Base-by-base conservation (phyloP, 1,140 invertebrate species). In the Brachionus sp. region DNA sequence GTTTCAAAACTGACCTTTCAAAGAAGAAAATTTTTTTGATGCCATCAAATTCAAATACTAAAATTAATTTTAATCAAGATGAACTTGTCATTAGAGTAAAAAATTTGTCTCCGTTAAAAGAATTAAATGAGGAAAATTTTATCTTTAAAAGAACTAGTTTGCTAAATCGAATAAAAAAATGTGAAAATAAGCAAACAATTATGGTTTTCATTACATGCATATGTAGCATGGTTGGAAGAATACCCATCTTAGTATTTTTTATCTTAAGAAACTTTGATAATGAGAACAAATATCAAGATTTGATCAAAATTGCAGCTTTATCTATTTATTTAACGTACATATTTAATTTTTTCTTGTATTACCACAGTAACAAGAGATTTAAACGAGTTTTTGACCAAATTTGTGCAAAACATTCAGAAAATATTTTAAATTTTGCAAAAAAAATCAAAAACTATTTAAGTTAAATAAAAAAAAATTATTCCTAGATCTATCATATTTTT, bases 161-260 rank as follows among this genome's bases (percentile, higher is more conserved):
- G 7, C n/a, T 19, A 6, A 57, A 66, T 66, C 64, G 64, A n/a
- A 66, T 66, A n/a, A 66, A 33, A 7, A 33, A 66, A 66, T 66
- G 25, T 66, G 64, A 66, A 66, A 33, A 37, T 33, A 66, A 66
- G 10, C 64, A 66, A 37, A 66, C 64, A 66, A 66, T 66, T 35
- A 66, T 66, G 64, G 64, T 66, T 3, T 66, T 66, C 33, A 6
- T 66, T 12, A 66, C 64, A 23, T 66, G 64, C 16, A 29, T 33
- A 35, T 66, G 64, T 9, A 10, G 64, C 25, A 66, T 66, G 25
- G 16, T 37, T n/a, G 64, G 64, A 33, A 10, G 64, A 66, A 4
- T 66, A 35, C 64, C 64, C n/a, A 66, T 66, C 6, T 33, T 66
- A 6, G n/a, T 66, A n/a, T 66, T 13, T 33, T 66, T 33, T 66